Base-by-base conservation (phyloP, 2,888 invertebrate species). In the Thereva unica region DNA sequence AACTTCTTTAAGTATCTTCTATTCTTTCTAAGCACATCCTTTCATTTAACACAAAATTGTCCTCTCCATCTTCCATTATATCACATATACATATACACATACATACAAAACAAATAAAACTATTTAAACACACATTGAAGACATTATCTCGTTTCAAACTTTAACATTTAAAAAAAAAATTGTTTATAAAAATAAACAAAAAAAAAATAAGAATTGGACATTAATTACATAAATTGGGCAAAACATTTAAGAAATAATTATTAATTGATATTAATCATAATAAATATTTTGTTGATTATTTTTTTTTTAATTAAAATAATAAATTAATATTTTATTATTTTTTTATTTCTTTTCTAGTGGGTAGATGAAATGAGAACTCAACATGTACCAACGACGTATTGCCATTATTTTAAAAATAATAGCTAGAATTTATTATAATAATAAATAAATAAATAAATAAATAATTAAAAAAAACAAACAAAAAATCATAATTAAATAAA, bases 331-430 rank as follows among this genome's bases (percentile, higher is more conserved):
- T 50, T 23, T 42, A 34, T 12, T 12, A 42, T n/a, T 55, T 40
- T 54, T 12, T 59, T 55, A 64, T 63, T 49, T 54, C 38, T 63
- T 50, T 59, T 37, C 10, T 70, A 69, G 70, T 67, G 68, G 70
- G 42, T 61, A 67, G 23, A 53, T 66, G 57, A 64, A 64, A 41
- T 34, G 23, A 55, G 49, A 55, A 41, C 61, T 61, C 61, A 61
- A 61, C 67, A 64, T 53, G 64, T 67, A 69, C 69, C 70, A 70
- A 70, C 70, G 69, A 70, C 67, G 68, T 64, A 68, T 76, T 45
- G 83, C 77, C 84, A 84, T 84, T 69, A 72, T 69, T 70, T 63
- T 70, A 69, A 69, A 70, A 67, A 69, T 71, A 68, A 70, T 70
- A 61, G 70, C 67, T 68, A 69, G 69, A 69, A 57, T 70, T 59